Base-by-base conservation (phyloP, 2,888 invertebrate genomes). In the Sclerodermus sp. region DNA sequence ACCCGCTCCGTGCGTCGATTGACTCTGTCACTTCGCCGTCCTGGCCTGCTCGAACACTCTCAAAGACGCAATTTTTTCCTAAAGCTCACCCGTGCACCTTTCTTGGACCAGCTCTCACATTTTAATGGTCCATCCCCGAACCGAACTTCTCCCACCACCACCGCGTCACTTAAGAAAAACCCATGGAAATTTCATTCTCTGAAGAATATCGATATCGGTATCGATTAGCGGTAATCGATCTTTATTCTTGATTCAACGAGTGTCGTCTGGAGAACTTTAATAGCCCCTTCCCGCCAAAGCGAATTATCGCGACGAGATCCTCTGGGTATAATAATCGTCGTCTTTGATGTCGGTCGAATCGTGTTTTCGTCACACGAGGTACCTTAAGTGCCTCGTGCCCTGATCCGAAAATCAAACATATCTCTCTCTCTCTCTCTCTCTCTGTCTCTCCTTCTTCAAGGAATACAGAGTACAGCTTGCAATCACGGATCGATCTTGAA, bases 281-380 rank as follows among this genome's bases (percentile, higher is more conserved):
- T 41, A 18, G 36, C 29, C 44, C 45, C 44, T 50, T 44, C 37
- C 17, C 8, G 31, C 45, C 40, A 47, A 54, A 61, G 51, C 52
- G 58, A 55, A 64, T 63, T 63, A 64, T 55, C 41, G 45, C 57
- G 23, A n/a, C 23, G 49, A 36, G 46, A 45, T 57, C 45, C 49
- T 46, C 43, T 47, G 42, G 4, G 8, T 23, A 37, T 40, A n/a
- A 49, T 45, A 36, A 23, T 23, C 23, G 23, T 23, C 23, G 57
- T 62, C 68, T 68, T 69, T 69, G 68, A 69, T 67, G 62, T 67
- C 51, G 49, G 56, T 47, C 47, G 61, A 58, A 57, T 59, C 60
- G 64, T 60, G 61, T 64, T 63, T 64, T 64, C 60, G 53, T 46
- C 57, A 45, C 48, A n/a, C n/a, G 23, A 3, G 8, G 23, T 23